Evolutionary conservation across 2,888 invertebrate species (phyloP), one percentile per base, ranked within the genome.

Genomic region (Leucania comma): DNA sequence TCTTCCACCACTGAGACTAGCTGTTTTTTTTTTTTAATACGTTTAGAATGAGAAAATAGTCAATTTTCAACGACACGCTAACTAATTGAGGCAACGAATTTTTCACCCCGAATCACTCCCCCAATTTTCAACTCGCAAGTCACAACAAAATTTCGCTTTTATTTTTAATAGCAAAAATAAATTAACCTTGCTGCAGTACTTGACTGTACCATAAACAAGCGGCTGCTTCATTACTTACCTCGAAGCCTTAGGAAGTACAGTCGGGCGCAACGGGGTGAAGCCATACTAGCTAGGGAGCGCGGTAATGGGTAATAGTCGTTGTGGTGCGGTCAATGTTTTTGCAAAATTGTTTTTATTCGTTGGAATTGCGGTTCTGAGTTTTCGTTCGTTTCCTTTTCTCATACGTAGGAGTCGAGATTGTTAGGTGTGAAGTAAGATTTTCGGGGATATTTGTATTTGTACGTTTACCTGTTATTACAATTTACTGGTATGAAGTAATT

Each of bases 171-270:
- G 70, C 68, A 74, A 73, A 75, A 75, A 82, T 69, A 78, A 82
- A 84, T 68, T 72, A 82, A 77, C 62, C 63, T 53, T 58, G 20
- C 59, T 71, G 70, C 69, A 82, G 70, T 82, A 62, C 83, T 75
- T 68, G 72, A 81, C 83, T 80, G 83, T 79, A 81, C 75, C 62
- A 83, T 78, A 86, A 86, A 85, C 75, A 86, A 82, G 72, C 75
- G 75, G 68, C 81, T 57, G 72, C 76, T 84, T 84, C 85, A 85
- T 85, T 86, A 84, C 83, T 86, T 86, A 86, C 85, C 81, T 84
- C 80, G 92, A 92, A 92, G 88, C 91, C 92, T 68, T 91, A 89
- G 75, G 70, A 86, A 68, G 74, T 77, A 77, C 75, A 80, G 86
- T 65, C 84, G 82, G 68, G 75, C 61, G 74, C 82, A 85, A 88